Base-by-base conservation (phyloP, 92 coral and sea anemone genomes). In the Meandrina meandrites region DNA sequence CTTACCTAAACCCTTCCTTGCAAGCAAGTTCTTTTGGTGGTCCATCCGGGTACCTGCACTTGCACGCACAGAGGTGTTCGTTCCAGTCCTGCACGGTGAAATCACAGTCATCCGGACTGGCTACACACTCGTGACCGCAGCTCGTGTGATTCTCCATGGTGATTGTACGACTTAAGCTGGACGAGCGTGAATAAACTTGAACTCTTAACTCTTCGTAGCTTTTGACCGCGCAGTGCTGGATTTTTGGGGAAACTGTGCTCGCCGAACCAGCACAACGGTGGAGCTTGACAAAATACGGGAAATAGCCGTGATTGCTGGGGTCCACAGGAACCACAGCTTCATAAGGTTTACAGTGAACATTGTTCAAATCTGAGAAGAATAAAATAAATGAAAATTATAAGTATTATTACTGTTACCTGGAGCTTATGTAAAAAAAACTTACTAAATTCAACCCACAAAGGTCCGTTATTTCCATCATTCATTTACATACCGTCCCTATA, bases 241-340 rank as follows among this genome's bases (percentile, higher is more conserved):
- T 54, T 30, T 77, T 73, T 21, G 98, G 98, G 32, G 80, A 76
- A 35, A 32, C 16, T 17, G 34, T n/a, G 16, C 77, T 75, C 35
- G 84, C 84, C 16, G 96, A 86, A 22, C 98, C 98, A 0, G 90
- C 87, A 53, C 98, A 94, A 8, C 96, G 96, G 57, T 95, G 96
- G 9, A 95, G 94, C 74, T 91, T 82, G 73, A 95, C 89, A 58
- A 86, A 89, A 87, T 80, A 93, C 10, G 98, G 98, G 85, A 66
- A 95, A 69, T 87, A 89, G 4, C 64, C 82, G 45, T 95, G 90
- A 45, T 60, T 74, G 18, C 89, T 84, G 18, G 87, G 90, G 53
- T 90, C 96, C 14, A 95, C 47, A 21, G 94, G 82, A 10, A 95
- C 92, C 2, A 95, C 86, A 12, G 95, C 89, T 78, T 87, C 91